Base-by-base conservation (phyloP, 2,113 vertebrate genomes). In the Ranitomeya imitator region DNA sequence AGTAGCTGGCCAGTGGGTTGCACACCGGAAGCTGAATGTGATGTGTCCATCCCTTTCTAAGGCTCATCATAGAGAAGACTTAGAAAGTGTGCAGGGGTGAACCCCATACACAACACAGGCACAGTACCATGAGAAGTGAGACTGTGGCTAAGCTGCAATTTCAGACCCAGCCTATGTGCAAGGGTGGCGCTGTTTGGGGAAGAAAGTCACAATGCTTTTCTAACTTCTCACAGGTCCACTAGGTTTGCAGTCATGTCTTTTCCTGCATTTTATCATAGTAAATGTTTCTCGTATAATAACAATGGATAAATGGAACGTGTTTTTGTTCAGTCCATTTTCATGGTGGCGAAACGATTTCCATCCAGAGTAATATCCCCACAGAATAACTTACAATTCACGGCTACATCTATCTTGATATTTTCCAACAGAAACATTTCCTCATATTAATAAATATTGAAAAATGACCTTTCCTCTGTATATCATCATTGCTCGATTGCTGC, bases 391-490 rank as follows among this genome's bases (percentile, higher is more conserved):
- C 67, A 73, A 57, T 85, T 85, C 74, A 85, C 21, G 31, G 54
- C 26, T 71, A 74, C 83, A 85, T 85, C 67, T 55, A 31, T 85
- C 83, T 74, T 85, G 51, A 59, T 85, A 74, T 85, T 73, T 85
- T 85, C 67, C 67, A 59, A 23, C 26, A 60, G 69, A 59, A 76
- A 59, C 83, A 85, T 74, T 85, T 85, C 69, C 83, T 37, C 16
- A 73, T 60, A 76, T 74, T 85, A 85, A 85, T 85, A 69, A 85
- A 85, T 76, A 59, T 76, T 85, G 83, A 85, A 85, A 73, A 85
- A 85, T 74, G 83, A 85, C 83, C 67, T 85, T 74, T 74, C 37
- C 83, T 85, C 55, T 60, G 83, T 74, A 76, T 60, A 57, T 26
- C 16, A 13, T 84, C 52, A 51, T n/a, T 23, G 23, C 52, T 84